Base-by-base conservation (phyloP, 2,888 invertebrate species). In the Ceratothoa steindachneri region DNA sequence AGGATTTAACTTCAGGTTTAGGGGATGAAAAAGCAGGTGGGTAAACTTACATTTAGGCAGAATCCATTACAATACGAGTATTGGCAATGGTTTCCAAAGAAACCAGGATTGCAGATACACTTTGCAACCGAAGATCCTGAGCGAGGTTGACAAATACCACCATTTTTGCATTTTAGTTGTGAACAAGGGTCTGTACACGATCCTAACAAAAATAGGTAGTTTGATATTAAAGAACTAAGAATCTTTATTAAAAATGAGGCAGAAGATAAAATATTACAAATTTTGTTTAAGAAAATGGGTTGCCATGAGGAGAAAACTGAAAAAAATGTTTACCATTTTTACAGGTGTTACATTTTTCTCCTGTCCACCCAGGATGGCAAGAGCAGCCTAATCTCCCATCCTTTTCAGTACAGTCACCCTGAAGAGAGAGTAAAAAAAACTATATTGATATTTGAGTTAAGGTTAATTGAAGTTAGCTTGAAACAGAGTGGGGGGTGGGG, bases 301-400 rank as follows among this genome's bases (percentile, higher is more conserved):
- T n/a, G n/a, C n/a, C n/a, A n/a, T n/a, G n/a, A n/a, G n/a, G n/a
- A n/a, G n/a, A n/a, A n/a, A n/a, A n/a, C n/a, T n/a, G n/a, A n/a
- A n/a, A n/a, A n/a, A n/a, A n/a, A n/a, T n/a, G n/a, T n/a, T 3
- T 24, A 60, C 60, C 60, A 24, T 4, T n/a, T 7, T 24, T 60
- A 24, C 60, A 60, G n/a, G 22, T 60, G 27, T 24, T 60, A 24
- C 60, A 60, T 24, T 60, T 60, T 60, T 60, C 60, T 24, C 60
- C 60, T 24, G 60, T 60, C 60, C 60, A 60, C 24, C 60, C 60
- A 22, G 2, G 60, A 24, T 60, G 60, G 24, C 60, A 60, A 3
- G n/a, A 1, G 27, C 60, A 60, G 2, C n/a, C 27, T 24, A 60
- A 60, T 60, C 24, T 60, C 24, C 60, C 60, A 60, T 60, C 24